Base-by-base conservation (phyloP, 2,888 invertebrate species). In the Ptychoptera contaminata region DNA sequence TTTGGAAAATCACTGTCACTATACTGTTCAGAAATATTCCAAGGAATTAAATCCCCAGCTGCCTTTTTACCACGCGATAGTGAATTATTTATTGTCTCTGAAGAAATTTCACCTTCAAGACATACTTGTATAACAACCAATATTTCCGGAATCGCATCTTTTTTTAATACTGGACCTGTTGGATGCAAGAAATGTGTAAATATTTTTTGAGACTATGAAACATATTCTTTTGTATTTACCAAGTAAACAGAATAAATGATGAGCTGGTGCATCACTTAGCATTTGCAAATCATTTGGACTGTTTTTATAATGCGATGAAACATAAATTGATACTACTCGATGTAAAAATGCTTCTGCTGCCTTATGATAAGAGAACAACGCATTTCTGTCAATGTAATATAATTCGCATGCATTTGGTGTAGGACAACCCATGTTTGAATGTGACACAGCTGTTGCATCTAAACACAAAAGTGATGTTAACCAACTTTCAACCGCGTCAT, bases 291-390 rank as follows among this genome's bases (percentile, higher is more conserved):
- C 98, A 67, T 99, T 96, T 0, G 98, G 98, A 46, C 88, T 88
- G 69, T 98, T 99, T 79, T 97, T 98, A 62, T 99, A 98, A 69
- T 98, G 98, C 7, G 97, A 96, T 0, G 98, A 80, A 0, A 97
- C 97, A 61, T 92, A 96, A 37, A 99, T 78, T 11, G 91, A 77
- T 51, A 98, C 90, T 9, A 99, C 62, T 47, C 88, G 72, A 55
- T 96, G 93, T 9, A 99, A 69, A 64, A 99, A 97, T 2, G 80
- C 75, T 65, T 91, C 91, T 0, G 90, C 86, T 0, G 92, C 92
- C 58, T 83, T 83, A 59, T 97, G 94, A 62, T 91, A 97, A 45
- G 93, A 94, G 67, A 99, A 99, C 29, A 98, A 66, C 0, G 96
- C 92, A 63, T 99, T 97, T 47, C 92, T 69, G 59, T 79, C 86